Evolutionary conservation across 2,888 invertebrate species (phyloP).

Genomic region (Dryadula phaetusa): DNA sequence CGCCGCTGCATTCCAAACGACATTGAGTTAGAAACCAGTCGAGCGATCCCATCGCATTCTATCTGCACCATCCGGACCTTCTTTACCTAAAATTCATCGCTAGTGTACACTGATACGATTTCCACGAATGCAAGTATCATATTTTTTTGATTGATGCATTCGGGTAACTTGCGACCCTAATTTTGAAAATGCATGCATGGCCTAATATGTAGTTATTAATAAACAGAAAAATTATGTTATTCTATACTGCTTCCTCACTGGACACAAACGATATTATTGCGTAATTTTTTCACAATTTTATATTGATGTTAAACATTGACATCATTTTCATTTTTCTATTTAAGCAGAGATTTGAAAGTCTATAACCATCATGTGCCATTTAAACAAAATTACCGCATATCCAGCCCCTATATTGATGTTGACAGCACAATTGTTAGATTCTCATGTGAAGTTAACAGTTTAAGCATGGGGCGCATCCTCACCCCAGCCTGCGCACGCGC

Average conservation of each 20-base stretch:
- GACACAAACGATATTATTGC: not conserved
- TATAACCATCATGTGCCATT: not conserved
- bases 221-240: not conserved
- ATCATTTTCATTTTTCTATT: not conserved
- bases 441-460: constrained; percentile 47
- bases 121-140: constrained; percentile 46
- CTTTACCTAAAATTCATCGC: constrained; percentile 53
- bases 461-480: constrained; percentile 48
- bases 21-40: constrained; percentile 82
- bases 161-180: constrained; percentile 25
- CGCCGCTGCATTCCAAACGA: constrained; percentile 77
- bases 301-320: not conserved
- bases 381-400: constrained; percentile 34
- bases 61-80: constrained; percentile 59
- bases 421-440: constrained; percentile 53
- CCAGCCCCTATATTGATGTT: constrained; percentile 46
- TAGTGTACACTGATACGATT: constrained; percentile 50
- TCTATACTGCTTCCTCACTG: not conserved
- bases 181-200: constrained; percentile 21
- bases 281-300: not conserved
- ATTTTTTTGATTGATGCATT: constrained; percentile 44
- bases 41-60: constrained; percentile 70
- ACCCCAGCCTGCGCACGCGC: constrained; percentile 46
- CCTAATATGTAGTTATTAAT: not conserved
- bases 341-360: not conserved